Conservation (phyloP, 2,888 invertebrate genomes). For the Drosophila engyochracea region DNA sequence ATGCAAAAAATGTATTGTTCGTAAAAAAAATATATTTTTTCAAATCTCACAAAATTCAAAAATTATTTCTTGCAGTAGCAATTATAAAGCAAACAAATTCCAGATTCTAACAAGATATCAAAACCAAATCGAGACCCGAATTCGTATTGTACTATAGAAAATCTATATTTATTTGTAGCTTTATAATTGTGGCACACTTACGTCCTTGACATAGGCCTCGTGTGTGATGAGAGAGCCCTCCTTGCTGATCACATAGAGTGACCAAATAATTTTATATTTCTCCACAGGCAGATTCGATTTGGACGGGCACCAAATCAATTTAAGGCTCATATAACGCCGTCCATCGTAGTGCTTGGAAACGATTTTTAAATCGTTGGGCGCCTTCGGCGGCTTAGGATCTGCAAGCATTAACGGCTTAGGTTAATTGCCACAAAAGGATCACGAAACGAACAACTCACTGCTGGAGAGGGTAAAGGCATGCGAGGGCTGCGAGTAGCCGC, state of each 20-base stretch:
- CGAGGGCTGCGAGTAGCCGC: constrained; percentile 90
- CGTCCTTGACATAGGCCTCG: constrained; percentile 83
- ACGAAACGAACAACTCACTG: constrained; percentile 72
- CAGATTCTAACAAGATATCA: not conserved
- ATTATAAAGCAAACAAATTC: not conserved
- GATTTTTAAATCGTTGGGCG: constrained; percentile 82
- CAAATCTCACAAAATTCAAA: not conserved
- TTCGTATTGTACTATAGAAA: not conserved
- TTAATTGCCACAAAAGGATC: not conserved
- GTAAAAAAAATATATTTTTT: not conserved
- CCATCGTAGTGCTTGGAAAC: constrained; percentile 79
- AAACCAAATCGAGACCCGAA: not conserved
- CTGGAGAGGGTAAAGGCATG: constrained; percentile 86
- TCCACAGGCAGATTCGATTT: constrained; percentile 90
- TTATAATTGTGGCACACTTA: constrained; percentile 48
- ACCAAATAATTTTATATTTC: constrained; percentile 91
- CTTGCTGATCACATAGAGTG: constrained; percentile 87
- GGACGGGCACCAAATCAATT: constrained; percentile 90
- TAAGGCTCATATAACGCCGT: constrained; percentile 87
- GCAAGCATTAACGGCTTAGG: constrained; percentile 3
- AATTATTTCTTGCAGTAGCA: not conserved
- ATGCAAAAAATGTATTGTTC: no score
- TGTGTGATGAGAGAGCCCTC: constrained; percentile 82
- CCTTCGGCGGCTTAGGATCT: constrained; percentile 84
- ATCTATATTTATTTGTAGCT: not conserved